Percentiles rank a stretch among this genome's conserved stretches.
Evolutionary conservation across 1,140 invertebrate genomes (phyloP).

Genomic region (Drosophila varians): DNA sequence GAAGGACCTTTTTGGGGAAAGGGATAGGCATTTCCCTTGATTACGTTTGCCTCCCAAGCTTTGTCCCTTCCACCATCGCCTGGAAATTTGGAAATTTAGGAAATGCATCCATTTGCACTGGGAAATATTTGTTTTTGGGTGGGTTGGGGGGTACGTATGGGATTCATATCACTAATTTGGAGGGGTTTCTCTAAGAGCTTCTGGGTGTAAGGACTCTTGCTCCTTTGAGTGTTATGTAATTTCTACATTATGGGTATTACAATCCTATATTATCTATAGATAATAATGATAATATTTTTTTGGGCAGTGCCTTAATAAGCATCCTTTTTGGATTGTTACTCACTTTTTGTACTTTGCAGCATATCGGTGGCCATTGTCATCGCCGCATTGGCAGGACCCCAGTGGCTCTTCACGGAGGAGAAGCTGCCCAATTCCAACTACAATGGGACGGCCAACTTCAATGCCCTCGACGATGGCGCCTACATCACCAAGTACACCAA

Average conservation of each 20-base stretch:
- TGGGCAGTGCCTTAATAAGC: neutral
- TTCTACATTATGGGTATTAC: no score
- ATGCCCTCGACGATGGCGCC: conserved; percentile 76
- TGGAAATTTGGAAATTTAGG: conserved; percentile 12
- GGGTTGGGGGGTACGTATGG: no score
- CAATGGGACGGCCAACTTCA: conserved; percentile 81
- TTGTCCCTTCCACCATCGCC: no score
- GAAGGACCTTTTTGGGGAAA: neutral
- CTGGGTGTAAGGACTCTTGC: no score
- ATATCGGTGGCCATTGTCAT: conserved; percentile 82
- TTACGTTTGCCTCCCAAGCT: no score
- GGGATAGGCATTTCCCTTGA: conserved; percentile 25
- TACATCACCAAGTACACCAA: conserved; percentile 80
- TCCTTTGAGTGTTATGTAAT: no score
- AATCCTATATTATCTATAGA: no score
- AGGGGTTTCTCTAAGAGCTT: no score
- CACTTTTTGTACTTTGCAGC: conserved; percentile 41
- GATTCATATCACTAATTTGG: no score
- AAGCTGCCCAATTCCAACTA: conserved; percentile 77
- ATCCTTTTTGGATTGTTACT: neutral
- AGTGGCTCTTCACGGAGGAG: conserved; percentile 83
- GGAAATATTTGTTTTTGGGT: no score
- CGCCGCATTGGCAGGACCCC: conserved; percentile 78
- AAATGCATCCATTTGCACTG: conserved; percentile 1
- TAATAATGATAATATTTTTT: neutral